Evolutionary conservation across 2,797 vertebrate species (phyloP), one percentile per base, ranked within the genome.

Genomic region (Mionectes olivaceus): DNA sequence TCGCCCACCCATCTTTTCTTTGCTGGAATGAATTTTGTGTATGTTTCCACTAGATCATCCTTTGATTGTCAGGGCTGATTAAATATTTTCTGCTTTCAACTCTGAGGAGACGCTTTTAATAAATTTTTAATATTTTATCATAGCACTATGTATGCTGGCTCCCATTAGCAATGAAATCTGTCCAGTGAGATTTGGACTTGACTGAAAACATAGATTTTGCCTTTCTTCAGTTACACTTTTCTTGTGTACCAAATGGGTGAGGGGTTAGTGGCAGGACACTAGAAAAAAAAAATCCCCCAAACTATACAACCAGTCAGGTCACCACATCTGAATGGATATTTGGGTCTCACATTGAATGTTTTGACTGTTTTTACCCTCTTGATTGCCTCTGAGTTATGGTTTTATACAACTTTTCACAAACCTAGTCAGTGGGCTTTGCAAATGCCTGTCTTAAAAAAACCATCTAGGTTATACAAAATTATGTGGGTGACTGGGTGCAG

Each of bases 61-160:
- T 95, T 80, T 92, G 79, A 93, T 93, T 97, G 74, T 91, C 94
- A 91, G 16, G 37, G 74, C 2, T 86, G 89, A 95, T 96, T 94
- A 95, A 90, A 63, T 82, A 75, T 71, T 95, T 94, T 93, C 78
- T 94, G 28, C 76, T 96, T 95, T 96, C 87, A 93, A 80, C 71
- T 96, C 59, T 46, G 74, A 80, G 86, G 76, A 96, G 95, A 89
- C 89, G 71, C 69, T 96, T 97, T 97, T 68, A 96, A 91, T 94
- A 96, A 44, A 6, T 87, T 96, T 95, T 95, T 82, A 95, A 90
- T 96, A 88, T 94, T 97, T 95, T 95, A 79, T 85, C 14, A 5
- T 64, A 89, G 41, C 30, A 49, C 77, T 84, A 44, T 59, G 25
- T 60, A 53, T 93, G 39, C 68, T 95, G 88, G 50, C 46, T 95